phyloP scores from a whole-genome alignment of 2,797 vertebrate genomes.

The Streptopelia turtur region DNA sequence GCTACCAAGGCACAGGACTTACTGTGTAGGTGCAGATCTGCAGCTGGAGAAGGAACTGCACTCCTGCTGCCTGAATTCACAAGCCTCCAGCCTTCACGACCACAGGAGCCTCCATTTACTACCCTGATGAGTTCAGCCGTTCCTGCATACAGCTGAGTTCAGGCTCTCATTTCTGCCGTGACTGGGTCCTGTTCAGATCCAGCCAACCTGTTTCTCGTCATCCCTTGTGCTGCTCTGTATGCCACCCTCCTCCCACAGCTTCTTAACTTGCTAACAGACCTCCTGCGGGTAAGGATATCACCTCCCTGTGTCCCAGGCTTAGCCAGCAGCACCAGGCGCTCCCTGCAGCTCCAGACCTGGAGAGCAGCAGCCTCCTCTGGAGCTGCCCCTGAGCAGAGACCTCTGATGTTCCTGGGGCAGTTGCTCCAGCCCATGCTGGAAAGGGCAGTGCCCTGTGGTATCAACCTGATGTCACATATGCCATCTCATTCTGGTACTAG shows the following conservation, averaged over 20 bases:
- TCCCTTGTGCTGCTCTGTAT: background rate
- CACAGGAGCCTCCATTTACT: background rate
- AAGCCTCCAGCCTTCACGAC: background rate
- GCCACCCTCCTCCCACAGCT: background rate
- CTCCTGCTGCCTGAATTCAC: background rate
- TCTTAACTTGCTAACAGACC: background rate
- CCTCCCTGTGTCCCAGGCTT: background rate
- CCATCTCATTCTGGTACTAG: background rate
- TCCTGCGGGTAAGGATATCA: background rate
- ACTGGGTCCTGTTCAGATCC: background rate
- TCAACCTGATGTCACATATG: background rate
- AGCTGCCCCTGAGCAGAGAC: background rate
- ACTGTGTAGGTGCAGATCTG: background rate
- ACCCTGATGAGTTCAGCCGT: background rate
- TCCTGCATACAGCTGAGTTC: rapidly evolving
- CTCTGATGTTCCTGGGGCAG: background rate
- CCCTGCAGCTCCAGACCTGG: background rate
- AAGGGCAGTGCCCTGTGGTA: background rate
- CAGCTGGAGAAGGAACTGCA: background rate
- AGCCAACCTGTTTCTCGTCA: background rate
- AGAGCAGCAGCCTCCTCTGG: background rate
- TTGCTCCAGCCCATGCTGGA: background rate
- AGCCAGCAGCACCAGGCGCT: background rate
- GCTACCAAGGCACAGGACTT: background rate
- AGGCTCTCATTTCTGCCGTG: background rate